Percentiles rank a stretch among this genome's conserved stretches.
phyloP scores from a whole-genome alignment of 2,797 vertebrate species.

The Aphelocoma californica region DNA sequence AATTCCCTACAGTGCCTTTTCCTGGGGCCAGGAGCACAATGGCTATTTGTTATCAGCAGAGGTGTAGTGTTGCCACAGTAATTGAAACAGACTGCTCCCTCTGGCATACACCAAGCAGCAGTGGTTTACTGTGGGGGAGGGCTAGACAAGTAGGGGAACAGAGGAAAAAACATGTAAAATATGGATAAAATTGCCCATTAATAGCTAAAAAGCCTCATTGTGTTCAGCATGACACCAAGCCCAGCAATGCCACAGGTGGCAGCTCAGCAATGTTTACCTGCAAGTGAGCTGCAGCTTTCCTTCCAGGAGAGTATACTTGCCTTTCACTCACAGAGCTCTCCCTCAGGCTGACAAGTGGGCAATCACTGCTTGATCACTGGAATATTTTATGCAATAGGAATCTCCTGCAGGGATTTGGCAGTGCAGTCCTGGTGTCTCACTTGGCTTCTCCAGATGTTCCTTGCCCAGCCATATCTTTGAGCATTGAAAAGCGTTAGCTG shows the following conservation, averaged over 20 bases:
- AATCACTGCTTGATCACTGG: not conserved
- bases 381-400: not conserved
- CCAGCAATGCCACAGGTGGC: not conserved
- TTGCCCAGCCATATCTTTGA: not conserved
- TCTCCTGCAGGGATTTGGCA: not conserved
- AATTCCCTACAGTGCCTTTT: not conserved
- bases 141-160: not conserved
- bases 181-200: not conserved
- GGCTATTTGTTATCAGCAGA: not conserved
- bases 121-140: not conserved
- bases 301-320: not conserved
- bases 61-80: not conserved
- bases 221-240: not conserved
- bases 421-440: not conserved
- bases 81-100: slow-evolving; percentile 34
- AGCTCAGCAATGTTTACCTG: not conserved
- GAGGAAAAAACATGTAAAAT: not conserved
- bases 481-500: not conserved
- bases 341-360: not conserved
- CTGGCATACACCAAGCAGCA: not conserved
- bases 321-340: not conserved
- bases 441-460: not conserved
- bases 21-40: not conserved
- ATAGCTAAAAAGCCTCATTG: not conserved
- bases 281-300: not conserved